Conservation (phyloP, 1,140 invertebrate species). For the Formica selysi region DNA sequence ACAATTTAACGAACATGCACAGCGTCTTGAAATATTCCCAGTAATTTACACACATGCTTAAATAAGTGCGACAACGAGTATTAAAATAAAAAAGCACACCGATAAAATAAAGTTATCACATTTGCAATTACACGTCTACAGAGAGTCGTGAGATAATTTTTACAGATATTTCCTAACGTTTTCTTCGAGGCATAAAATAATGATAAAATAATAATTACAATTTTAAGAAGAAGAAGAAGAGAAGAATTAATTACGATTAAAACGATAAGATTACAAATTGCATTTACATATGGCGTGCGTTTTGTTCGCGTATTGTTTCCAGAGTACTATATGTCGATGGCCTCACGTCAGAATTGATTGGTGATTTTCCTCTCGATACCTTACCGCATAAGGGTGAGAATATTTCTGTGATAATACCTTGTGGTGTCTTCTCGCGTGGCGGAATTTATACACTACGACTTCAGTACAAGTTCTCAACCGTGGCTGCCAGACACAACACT, state of each 20-base stretch:
- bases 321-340: constrained; percentile 82
- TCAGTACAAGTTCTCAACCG: constrained; percentile 84
- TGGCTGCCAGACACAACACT: constrained; percentile 78
- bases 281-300: background rate
- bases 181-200: background rate
- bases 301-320: constrained; percentile 12
- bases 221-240: background rate
- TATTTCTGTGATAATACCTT: constrained; percentile 88
- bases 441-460: constrained; percentile 86
- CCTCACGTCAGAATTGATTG: constrained; percentile 82
- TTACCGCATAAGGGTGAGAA: constrained; percentile 76
- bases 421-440: constrained; percentile 90
- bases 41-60: background rate
- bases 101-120: background rate
- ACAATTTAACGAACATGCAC: constrained; percentile 20
- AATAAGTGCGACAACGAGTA: background rate
- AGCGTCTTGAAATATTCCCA: background rate
- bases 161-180: background rate
- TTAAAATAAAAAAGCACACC: background rate
- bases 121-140: background rate
- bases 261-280: background rate
- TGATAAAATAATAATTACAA: background rate
- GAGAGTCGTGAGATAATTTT: background rate
- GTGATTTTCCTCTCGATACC: constrained; percentile 79
- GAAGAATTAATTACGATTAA: background rate